A percentile compares a stretch with the other conserved stretches of the same genome.
These are phyloP conservation scores for Glossophaga mutica DNA, from an alignment of 2,797 vertebrate species.

Conservation along the genomic window DNA sequence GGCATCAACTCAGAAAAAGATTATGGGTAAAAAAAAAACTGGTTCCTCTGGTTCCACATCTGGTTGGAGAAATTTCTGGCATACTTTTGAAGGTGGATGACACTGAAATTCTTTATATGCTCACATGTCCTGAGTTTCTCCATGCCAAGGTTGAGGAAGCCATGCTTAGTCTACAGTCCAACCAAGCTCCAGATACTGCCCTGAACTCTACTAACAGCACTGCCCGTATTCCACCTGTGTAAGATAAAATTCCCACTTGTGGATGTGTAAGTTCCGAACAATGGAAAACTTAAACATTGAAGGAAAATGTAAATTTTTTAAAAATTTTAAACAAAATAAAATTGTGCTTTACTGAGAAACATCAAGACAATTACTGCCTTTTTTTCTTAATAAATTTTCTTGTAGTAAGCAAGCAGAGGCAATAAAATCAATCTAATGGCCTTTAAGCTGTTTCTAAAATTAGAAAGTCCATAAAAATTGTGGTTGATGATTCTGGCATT, in stretches of 20 bases:
- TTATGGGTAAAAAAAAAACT: neutral
- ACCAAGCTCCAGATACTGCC: conserved; percentile 94
- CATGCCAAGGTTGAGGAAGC: conserved; percentile 97
- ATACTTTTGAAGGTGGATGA: conserved; percentile 90
- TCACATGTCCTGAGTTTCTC: conserved; percentile 94
- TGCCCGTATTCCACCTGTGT: conserved; percentile 68
- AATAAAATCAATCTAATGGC: neutral
- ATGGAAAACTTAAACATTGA: neutral
- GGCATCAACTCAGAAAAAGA: neutral
- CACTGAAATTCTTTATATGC: conserved; percentile 94
- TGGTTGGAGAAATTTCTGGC: conserved; percentile 88
- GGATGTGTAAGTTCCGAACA: neutral
- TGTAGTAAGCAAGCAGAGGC: neutral
- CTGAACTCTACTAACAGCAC: conserved; percentile 88
- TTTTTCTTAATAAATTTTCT: conserved; percentile 3
- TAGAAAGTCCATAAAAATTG: neutral
- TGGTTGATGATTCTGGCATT: neutral
- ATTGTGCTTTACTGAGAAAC: neutral
- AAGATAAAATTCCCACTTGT: neutral
- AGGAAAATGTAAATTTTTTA: neutral
- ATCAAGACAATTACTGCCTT: neutral
- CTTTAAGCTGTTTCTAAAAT: conserved; percentile 38
- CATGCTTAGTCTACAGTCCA: conserved; percentile 94
- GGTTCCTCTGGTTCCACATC: neutral
- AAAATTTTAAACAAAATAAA: neutral